phyloP scores from a whole-genome alignment of 2,888 invertebrate species.

The Meghimatium bilineatum region DNA sequence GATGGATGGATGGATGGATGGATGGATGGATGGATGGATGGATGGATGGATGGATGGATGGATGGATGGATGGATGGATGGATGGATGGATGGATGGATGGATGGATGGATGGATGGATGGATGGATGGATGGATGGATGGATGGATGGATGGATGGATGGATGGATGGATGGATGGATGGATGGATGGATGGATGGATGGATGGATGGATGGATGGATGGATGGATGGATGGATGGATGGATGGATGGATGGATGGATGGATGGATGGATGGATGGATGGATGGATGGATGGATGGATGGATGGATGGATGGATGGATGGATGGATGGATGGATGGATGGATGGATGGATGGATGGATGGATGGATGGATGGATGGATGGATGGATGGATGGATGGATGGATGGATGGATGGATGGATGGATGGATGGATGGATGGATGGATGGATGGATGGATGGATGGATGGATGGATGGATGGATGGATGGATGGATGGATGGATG shows the following conservation, averaged over 20 bases:
- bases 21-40: not conserved
- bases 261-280: not conserved
- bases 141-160: not conserved
- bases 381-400: slow-evolving; percentile 11
- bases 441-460: slow-evolving; percentile 12
- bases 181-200: slow-evolving; percentile 11
- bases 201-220: slow-evolving; percentile 6
- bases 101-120: not conserved
- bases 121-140: not conserved
- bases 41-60: not conserved
- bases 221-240: not conserved
- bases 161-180: slow-evolving; percentile 1
- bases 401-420: slow-evolving; percentile 8
- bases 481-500: no score
- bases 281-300: not conserved
- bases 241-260: not conserved
- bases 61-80: not conserved
- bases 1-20: not conserved
- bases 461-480: not conserved
- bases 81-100: not conserved
- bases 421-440: slow-evolving; percentile 8
- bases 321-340: slow-evolving; percentile 11
- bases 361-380: slow-evolving; percentile 8
- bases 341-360: slow-evolving; percentile 11
- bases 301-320: slow-evolving; percentile 6